A percentile compares a stretch with the other conserved stretches of the same genome.
These are phyloP conservation scores for Mesitornis unicolor DNA, from an alignment of 2,113 vertebrate genomes.

Conservation along the genomic window DNA sequence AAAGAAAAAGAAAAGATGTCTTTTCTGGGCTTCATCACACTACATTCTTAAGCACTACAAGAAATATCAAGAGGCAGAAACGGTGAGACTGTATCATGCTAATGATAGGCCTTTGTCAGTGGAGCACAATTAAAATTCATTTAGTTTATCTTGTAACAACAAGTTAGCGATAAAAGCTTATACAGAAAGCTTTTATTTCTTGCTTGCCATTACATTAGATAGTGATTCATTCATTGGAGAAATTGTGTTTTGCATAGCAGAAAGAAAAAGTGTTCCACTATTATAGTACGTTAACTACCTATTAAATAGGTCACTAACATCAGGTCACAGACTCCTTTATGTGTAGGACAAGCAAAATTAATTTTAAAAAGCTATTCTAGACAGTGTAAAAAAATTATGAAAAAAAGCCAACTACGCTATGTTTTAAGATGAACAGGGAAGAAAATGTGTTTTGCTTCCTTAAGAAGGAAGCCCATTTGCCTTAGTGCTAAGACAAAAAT, in stretches of 20 bases:
- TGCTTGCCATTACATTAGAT: not conserved
- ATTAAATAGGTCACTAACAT: slow-evolving; percentile 32
- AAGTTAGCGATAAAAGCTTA: slow-evolving; percentile 12
- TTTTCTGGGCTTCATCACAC: not conserved
- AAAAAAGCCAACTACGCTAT: not conserved
- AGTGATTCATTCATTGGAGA: not conserved
- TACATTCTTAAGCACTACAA: not conserved
- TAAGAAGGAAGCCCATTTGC: not conserved
- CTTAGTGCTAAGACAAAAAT: not conserved
- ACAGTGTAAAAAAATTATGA: not conserved
- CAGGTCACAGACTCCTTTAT: slow-evolving; percentile 14
- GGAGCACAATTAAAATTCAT: slow-evolving; percentile 52
- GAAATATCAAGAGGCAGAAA: not conserved
- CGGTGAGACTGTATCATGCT: not conserved
- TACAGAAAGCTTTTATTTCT: slow-evolving; percentile 4
- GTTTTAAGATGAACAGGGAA: not conserved
- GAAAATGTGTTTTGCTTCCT: not conserved
- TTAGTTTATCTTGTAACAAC: slow-evolving; percentile 47
- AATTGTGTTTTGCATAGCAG: not conserved
- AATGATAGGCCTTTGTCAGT: not conserved
- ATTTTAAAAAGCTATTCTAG: not conserved
- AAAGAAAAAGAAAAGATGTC: not conserved
- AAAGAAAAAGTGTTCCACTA: not conserved
- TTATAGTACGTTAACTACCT: not conserved
- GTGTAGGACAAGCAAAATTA: slow-evolving; percentile 14